Conservation (phyloP, 2,888 invertebrate genomes). For the Acrocyrtus sp. region DNA sequence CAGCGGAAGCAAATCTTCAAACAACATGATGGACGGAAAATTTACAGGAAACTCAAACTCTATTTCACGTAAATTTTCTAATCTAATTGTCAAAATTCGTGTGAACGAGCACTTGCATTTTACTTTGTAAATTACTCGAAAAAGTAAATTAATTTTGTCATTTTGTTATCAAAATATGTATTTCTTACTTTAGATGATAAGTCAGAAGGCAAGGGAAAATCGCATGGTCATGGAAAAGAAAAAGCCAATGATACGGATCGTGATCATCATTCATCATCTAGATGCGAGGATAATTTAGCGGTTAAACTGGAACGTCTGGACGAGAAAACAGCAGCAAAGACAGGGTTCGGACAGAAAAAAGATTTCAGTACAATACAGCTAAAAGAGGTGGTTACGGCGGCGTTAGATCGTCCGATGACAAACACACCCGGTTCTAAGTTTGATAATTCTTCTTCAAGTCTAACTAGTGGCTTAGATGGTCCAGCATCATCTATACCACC, state of each 20-base stretch:
- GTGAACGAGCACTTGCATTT: no score
- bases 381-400: slow-evolving; percentile 58
- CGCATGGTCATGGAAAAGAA: slow-evolving; percentile 8
- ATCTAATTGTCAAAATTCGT: no score
- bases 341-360: slow-evolving; percentile 42
- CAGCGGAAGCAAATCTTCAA: slow-evolving; percentile 40
- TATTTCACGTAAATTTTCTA: neutral
- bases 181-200: slow-evolving; percentile 34
- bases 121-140: neutral
- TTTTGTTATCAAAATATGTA: no score
- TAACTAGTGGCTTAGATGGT: slow-evolving; percentile 43
- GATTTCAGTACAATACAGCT: slow-evolving; percentile 56
- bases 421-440: slow-evolving; percentile 47
- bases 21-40: slow-evolving; percentile 36
- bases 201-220: slow-evolving; percentile 24
- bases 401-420: slow-evolving; percentile 60
- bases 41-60: neutral
- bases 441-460: slow-evolving; percentile 45
- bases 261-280: slow-evolving; percentile 6
- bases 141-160: no score
- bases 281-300: slow-evolving; percentile 39
- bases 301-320: slow-evolving; percentile 51
- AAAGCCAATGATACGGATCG: neutral
- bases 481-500: slow-evolving; percentile 22
- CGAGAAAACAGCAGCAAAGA: slow-evolving; percentile 24